These are phyloP conservation scores for Melopsittacus undulatus DNA, from an alignment of 2,797 vertebrate species.

Conservation along the genomic window DNA sequence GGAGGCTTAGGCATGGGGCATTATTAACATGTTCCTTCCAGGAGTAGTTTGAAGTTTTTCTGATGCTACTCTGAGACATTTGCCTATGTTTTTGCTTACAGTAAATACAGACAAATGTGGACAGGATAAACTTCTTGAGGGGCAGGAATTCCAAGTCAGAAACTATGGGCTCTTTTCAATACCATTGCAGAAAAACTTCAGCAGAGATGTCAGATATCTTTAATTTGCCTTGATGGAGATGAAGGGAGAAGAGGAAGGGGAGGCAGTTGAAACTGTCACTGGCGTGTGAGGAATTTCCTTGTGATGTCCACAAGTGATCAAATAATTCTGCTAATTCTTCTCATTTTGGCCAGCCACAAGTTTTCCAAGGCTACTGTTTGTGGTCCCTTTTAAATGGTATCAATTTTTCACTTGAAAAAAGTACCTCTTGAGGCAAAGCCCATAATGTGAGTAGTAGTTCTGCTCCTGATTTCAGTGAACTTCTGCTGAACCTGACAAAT, in stretches of 20 bases:
- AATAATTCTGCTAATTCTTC: neutral
- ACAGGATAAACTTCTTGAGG: neutral
- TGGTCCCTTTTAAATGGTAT: neutral
- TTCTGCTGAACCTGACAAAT: conserved; percentile 7
- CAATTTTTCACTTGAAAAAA: neutral
- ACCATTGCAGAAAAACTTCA: neutral
- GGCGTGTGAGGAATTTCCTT: neutral
- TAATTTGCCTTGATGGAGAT: neutral
- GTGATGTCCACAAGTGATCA: neutral
- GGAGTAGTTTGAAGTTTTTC: neutral
- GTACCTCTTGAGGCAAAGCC: neutral
- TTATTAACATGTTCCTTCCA: neutral
- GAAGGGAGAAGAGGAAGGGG: neutral
- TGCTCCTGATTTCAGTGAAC: neutral
- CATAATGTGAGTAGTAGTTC: neutral
- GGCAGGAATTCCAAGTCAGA: neutral
- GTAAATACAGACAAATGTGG: neutral
- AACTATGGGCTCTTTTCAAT: neutral
- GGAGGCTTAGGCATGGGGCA: neutral
- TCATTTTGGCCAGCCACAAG: neutral
- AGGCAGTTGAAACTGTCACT: neutral
- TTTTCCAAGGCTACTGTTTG: neutral
- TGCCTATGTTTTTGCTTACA: neutral
- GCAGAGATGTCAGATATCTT: neutral
- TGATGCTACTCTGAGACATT: neutral